Percentiles rank a stretch among this genome's conserved stretches.
These are phyloP conservation scores for Tetramorium simillimum DNA, from an alignment of 1,140 invertebrate genomes.

Conservation along the genomic window DNA sequence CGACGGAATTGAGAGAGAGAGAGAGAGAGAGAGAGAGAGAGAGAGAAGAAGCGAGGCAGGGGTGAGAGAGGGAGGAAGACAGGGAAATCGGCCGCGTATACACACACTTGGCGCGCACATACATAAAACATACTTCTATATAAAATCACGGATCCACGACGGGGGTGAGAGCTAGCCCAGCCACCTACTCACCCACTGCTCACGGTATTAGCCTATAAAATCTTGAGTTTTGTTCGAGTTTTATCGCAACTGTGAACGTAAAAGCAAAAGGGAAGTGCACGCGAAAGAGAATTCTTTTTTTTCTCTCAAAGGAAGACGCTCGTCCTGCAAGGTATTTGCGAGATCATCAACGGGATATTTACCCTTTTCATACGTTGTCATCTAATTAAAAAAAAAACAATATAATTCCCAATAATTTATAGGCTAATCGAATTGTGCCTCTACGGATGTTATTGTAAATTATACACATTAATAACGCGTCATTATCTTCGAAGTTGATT, in stretches of 20 bases:
- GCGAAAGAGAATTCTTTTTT: conserved; percentile 52
- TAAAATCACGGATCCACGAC: conserved; percentile 78
- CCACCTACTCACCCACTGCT: conserved; percentile 54
- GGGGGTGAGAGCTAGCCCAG: conserved; percentile 20
- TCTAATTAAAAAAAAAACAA: not conserved
- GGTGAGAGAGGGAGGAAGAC: not conserved
- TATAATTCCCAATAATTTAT: not conserved
- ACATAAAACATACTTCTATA: conserved; percentile 74
- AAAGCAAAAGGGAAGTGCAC: conserved; percentile 56
- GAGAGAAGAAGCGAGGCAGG: not conserved
- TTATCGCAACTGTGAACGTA: conserved; percentile 65
- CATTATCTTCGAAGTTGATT: not conserved
- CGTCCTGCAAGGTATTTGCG: not conserved
- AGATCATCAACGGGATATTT: conserved; percentile 26
- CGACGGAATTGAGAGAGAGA: conserved; percentile 61
- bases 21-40: not conserved
- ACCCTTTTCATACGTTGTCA: not conserved
- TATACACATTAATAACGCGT: not conserved
- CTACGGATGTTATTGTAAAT: not conserved
- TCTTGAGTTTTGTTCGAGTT: conserved; percentile 78
- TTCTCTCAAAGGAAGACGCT: not conserved
- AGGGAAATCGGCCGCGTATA: conserved; percentile 51
- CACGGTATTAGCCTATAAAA: conserved; percentile 80
- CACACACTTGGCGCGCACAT: conserved; percentile 57
- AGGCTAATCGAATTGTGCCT: not conserved